Conservation (phyloP, 2,888 invertebrate genomes). For the Netelia virgata region DNA sequence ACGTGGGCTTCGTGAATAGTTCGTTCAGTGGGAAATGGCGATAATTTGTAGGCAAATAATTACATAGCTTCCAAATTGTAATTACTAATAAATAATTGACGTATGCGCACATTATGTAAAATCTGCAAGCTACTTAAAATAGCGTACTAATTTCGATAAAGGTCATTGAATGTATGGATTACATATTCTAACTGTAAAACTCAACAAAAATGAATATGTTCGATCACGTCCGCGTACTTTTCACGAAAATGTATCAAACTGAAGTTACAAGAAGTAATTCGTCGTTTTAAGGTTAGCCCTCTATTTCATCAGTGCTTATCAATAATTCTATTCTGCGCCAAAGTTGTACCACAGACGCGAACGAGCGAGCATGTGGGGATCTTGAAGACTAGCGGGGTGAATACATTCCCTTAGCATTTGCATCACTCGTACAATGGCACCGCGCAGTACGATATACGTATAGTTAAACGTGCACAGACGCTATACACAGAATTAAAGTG, state of each 20-base stretch:
- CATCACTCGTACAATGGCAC: constrained; percentile 29
- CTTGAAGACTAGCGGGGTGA: background rate
- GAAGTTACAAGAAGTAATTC: background rate
- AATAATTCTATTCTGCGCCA: constrained; percentile 41
- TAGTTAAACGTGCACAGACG: background rate
- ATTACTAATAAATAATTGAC: no score
- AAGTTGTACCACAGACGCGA: constrained; percentile 18
- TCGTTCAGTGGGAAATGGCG: no score
- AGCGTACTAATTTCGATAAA: no score
- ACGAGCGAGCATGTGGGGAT: background rate
- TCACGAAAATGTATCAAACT: background rate
- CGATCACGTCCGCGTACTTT: background rate
- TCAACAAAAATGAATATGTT: no score
- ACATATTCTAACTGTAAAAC: no score
- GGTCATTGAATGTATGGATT: no score
- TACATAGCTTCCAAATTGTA: no score
- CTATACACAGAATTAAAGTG: constrained; percentile 27
- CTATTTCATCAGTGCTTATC: constrained; percentile 34
- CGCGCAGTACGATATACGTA: background rate
- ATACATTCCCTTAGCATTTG: constrained; percentile 36
- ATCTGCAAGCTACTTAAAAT: no score
- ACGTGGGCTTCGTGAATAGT: no score
- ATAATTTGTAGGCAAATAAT: no score
- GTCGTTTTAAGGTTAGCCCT: background rate
- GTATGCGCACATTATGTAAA: no score